Conservation (phyloP, 1,140 invertebrate genomes). For the Polypedilum pembai region DNA sequence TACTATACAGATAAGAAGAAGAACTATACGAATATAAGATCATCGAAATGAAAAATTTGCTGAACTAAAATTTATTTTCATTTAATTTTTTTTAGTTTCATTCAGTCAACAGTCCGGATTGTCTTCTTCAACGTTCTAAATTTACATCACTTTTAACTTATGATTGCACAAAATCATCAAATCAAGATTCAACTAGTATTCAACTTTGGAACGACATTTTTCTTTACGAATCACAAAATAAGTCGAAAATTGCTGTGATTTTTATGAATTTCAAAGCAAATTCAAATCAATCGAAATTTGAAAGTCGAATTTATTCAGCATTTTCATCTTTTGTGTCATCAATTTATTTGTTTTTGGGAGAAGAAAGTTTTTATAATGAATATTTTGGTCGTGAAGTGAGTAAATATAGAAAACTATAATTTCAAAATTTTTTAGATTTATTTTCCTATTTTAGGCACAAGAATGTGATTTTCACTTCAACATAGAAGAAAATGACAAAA, state of each 20-base stretch:
- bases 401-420: neutral
- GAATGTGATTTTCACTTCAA: neutral
- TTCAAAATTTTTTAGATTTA: neutral
- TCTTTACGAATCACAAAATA: neutral
- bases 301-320: slow-evolving; percentile 5
- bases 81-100: neutral
- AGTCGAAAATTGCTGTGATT: neutral
- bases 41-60: no score
- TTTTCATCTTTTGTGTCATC: neutral
- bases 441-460: neutral
- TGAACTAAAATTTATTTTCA: no score
- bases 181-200: neutral
- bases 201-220: slow-evolving; percentile 5
- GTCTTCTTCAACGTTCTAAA: neutral
- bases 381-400: neutral
- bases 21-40: no score
- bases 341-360: neutral
- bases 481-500: neutral
- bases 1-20: no score
- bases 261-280: neutral
- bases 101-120: neutral
- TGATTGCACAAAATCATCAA: neutral
- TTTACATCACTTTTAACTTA: neutral
- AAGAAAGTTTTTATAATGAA: slow-evolving; percentile 8
- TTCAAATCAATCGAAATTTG: neutral